A percentile compares a stretch with the other conserved stretches of the same genome.
Evolutionary conservation across 2,888 invertebrate genomes (phyloP).

Genomic region (Apamea anceps): DNA sequence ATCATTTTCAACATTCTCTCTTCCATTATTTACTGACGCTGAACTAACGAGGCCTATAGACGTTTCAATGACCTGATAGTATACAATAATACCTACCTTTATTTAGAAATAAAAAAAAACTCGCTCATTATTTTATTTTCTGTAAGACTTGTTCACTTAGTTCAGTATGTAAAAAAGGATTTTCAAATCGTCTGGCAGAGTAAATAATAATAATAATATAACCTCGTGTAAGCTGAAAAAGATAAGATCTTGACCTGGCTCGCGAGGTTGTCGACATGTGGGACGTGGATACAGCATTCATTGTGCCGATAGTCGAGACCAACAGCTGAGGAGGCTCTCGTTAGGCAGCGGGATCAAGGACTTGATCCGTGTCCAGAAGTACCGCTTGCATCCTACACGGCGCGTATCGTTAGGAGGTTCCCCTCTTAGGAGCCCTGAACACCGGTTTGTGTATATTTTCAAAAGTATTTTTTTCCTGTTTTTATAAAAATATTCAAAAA

Average conservation of each 20-base stretch:
- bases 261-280: neutral
- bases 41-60: constrained; percentile 29
- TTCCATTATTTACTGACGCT: constrained; percentile 10
- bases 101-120: neutral
- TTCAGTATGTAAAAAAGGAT: neutral
- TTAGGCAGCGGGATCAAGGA: neutral
- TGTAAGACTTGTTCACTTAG: neutral
- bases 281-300: neutral
- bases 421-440: too few relatives aligned
- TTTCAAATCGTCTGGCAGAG: neutral
- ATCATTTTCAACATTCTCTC: constrained; percentile 28
- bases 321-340: neutral
- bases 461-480: too few relatives aligned
- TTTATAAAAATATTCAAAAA: too few relatives aligned
- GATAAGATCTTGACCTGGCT: neutral
- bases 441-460: too few relatives aligned
- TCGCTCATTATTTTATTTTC: neutral
- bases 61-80: neutral
- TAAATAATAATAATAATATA: neutral
- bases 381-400: too few relatives aligned
- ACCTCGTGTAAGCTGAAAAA: neutral
- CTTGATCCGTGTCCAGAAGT: neutral
- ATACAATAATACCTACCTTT: neutral
- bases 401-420: neutral
- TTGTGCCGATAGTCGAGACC: neutral